Evolutionary conservation across 2,888 invertebrate species (phyloP), one percentile per base, ranked within the genome.

Genomic region (Agrochola macilenta): DNA sequence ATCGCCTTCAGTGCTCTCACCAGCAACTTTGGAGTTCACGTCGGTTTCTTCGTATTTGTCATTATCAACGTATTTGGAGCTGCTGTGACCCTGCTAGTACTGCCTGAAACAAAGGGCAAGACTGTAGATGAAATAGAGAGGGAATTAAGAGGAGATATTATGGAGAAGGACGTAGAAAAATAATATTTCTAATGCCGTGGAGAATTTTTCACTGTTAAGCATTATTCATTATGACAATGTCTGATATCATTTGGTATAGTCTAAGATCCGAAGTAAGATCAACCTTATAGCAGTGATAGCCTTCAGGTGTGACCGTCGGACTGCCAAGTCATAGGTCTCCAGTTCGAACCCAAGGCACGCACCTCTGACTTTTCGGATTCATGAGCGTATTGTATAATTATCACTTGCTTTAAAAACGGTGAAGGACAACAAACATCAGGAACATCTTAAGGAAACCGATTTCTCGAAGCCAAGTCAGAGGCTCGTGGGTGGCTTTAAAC

Each of bases 51-150:
- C 84, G 81, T 93, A 30, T 96, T 93, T 81, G 91, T 93, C 4
- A 84, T 79, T 0, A 85, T 94, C 17, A 95, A 95, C 80, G 54
- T 93, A 3, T 11, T 90, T 1, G 94, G 95, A 0, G 87, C 91
- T 3, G 54, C 93, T 9, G 88, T 94, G 26, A 90, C 91, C 5
- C 57, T 94, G 2, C 54, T 93, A 5, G 82, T 91, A 5, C 82
- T 97, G 5, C 96, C 96, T 0, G 97, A 97, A 87, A 97, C 96
- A 0, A 96, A 93, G 71, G 95, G 94, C 0, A 95, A 93, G 81
- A 89, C 89, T 43, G 90, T 95, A 3, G 93, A 94, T 26, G 85
- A 93, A 73, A 95, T 96, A 35, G 90, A 93, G 70, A 76, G 76
- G 17, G 86, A 87, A 39, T 60, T 92, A 57, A 74, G 71, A 66